Conservation (phyloP, 1,140 invertebrate genomes). For the Tenebrio molitor region DNA sequence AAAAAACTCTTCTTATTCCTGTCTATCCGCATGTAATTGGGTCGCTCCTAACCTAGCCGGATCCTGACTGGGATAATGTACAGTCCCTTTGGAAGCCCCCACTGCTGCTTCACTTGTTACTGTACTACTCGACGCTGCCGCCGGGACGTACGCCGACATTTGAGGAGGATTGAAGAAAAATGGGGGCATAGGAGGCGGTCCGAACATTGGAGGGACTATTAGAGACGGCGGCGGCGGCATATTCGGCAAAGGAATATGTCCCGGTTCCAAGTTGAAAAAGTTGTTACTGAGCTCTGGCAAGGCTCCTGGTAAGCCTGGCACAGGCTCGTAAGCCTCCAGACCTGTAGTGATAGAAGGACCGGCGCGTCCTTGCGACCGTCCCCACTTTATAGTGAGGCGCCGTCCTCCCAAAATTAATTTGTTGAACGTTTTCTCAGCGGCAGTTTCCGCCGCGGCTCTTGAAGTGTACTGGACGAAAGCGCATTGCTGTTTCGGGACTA, state of each 20-base stretch:
- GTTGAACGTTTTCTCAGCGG: constrained; percentile 97
- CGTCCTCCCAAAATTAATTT: constrained; percentile 91
- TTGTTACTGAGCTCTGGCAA: constrained; percentile 83
- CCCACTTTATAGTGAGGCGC: constrained; percentile 97
- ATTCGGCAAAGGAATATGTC: constrained; percentile 68
- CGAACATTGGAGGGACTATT: constrained; percentile 69
- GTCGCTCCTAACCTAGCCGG: constrained; percentile 88
- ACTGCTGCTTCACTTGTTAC: constrained; percentile 59
- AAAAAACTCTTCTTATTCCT: constrained; percentile 56
- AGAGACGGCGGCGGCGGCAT: constrained; percentile 72
- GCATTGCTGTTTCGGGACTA: constrained; percentile 95
- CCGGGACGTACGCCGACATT: constrained; percentile 70
- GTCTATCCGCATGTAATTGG: constrained; percentile 65
- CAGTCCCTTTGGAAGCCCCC: constrained; percentile 67
- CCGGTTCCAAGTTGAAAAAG: constrained; percentile 83
- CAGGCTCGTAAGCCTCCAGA: constrained; percentile 79
- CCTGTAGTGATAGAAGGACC: constrained; percentile 62
- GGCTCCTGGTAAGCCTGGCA: constrained; percentile 89
- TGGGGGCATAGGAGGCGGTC: constrained; percentile 69
- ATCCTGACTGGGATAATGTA: constrained; percentile 97
- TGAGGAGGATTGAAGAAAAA: constrained; percentile 75
- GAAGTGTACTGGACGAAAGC: constrained; percentile 98
- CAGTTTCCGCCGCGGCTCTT: constrained; percentile 89
- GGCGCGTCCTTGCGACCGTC: constrained; percentile 81
- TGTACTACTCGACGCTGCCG: constrained; percentile 58